A percentile compares a stretch with the other conserved stretches of the same genome.
Conservation (phyloP, 2,888 invertebrate species). For the Fabriciana adippe region DNA sequence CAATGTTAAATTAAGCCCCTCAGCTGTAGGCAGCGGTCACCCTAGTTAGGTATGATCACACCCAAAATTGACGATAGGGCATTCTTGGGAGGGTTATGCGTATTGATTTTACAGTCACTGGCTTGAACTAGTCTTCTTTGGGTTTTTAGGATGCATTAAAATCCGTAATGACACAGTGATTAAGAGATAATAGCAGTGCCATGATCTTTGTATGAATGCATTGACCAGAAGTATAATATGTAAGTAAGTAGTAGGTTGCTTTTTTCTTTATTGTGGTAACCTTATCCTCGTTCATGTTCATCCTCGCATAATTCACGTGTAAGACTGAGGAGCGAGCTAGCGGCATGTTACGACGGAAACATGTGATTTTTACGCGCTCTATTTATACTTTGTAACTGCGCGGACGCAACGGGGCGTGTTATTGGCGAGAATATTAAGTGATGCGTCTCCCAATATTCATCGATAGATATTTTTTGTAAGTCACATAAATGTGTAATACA, state of each 20-base stretch:
- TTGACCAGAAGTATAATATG: too few relatives aligned
- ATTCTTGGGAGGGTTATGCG: constrained; percentile 28
- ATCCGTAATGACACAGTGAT: too few relatives aligned
- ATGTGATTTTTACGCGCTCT: constrained; percentile 61
- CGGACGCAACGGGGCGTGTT: constrained; percentile 52
- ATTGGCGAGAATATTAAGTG: constrained; percentile 51
- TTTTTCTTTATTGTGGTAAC: too few relatives aligned
- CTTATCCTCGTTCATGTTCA: background rate
- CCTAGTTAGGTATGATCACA: constrained; percentile 35
- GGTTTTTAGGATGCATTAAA: constrained; percentile 2
- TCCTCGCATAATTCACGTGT: constrained; percentile 23
- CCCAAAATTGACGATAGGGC: constrained; percentile 36
- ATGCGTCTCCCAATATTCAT: constrained; percentile 25
- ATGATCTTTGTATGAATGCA: too few relatives aligned
- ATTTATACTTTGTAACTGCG: constrained; percentile 64
- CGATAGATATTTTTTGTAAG: constrained; percentile 14
- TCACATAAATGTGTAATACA: too few relatives aligned
- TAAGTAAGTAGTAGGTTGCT: too few relatives aligned
- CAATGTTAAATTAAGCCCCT: constrained; percentile 36
- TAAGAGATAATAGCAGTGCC: too few relatives aligned
- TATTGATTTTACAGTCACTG: constrained; percentile 33
- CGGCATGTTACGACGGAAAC: constrained; percentile 47
- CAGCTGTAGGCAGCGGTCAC: constrained; percentile 38
- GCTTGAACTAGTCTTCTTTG: background rate
- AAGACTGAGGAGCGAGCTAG: constrained; percentile 28